A percentile compares a stretch with the other conserved stretches of the same genome.
Evolutionary conservation across 2,113 vertebrate genomes (phyloP).

Genomic region (Blennius ocellaris): DNA sequence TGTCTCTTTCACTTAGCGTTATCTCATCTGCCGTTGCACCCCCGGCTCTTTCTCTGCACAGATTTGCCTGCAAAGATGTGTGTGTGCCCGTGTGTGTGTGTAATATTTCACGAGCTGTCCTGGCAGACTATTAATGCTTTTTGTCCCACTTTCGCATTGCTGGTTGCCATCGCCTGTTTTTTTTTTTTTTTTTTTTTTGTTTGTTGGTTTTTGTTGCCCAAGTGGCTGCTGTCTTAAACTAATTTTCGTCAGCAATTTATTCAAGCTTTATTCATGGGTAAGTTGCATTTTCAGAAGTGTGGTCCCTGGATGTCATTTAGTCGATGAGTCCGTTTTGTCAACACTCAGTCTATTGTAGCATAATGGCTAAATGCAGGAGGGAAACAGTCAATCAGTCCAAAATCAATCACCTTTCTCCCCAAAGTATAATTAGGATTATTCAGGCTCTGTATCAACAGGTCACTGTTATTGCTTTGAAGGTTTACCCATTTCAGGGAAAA

Average conservation of each 20-base stretch:
- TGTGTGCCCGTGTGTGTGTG: conserved; percentile 5
- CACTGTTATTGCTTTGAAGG: too few species aligned
- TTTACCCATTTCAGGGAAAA: too few species aligned
- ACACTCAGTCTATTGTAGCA: not conserved
- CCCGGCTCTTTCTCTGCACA: conserved; percentile 12
- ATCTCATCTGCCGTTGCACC: conserved; percentile 56
- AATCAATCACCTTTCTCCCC: not conserved
- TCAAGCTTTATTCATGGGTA: not conserved
- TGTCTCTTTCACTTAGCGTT: conserved; percentile 71
- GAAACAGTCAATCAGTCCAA: not conserved
- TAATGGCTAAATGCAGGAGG: not conserved
- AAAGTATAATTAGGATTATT: too few species aligned
- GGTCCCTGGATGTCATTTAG: too few species aligned
- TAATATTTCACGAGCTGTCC: conserved; percentile 9
- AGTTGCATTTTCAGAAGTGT: not conserved
- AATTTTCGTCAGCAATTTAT: not conserved
- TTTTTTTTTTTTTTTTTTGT: not conserved
- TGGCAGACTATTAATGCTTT: conserved; percentile 11
- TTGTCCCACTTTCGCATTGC: not conserved
- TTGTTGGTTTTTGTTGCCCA: too few species aligned
- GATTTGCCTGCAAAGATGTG: too few species aligned
- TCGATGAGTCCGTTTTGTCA: not conserved
- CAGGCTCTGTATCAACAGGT: too few species aligned
- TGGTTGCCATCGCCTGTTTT: not conserved
- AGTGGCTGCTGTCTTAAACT: not conserved